Percentiles rank a stretch among this genome's conserved stretches.
phyloP scores from a whole-genome alignment of 1,140 invertebrate species.

The Bombus turneri region DNA sequence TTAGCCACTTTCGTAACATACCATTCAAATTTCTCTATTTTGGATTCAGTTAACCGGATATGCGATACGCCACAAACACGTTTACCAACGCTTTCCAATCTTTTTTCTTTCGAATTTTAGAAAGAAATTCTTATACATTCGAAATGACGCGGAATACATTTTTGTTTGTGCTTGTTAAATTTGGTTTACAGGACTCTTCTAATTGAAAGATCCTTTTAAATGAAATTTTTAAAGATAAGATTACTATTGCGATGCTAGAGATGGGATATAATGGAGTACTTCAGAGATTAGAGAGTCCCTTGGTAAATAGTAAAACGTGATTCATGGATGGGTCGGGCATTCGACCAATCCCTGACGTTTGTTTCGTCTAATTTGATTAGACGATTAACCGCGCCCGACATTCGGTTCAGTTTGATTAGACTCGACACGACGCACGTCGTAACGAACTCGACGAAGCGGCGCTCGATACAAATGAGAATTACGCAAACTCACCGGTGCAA shows the following conservation, averaged over 20 bases:
- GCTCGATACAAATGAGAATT: conserved; percentile 47
- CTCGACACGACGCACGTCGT: conserved; percentile 49
- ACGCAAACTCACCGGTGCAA: conserved; percentile 50
- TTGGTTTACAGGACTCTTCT: too few species aligned
- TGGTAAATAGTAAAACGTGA: conserved; percentile 48
- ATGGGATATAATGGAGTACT: not conserved
- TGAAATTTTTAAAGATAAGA: not conserved
- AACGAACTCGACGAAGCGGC: conserved; percentile 63
- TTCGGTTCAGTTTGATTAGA: conserved; percentile 63
- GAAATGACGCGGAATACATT: too few species aligned
- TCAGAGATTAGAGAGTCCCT: not conserved
- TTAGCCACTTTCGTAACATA: too few species aligned
- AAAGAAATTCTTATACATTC: too few species aligned
- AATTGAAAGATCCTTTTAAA: not conserved
- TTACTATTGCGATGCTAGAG: not conserved
- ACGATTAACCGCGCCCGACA: conserved; percentile 52
- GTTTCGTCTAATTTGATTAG: conserved; percentile 63
- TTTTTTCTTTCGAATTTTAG: too few species aligned
- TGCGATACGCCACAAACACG: too few species aligned
- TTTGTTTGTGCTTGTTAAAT: too few species aligned
- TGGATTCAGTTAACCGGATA: too few species aligned
- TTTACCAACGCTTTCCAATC: too few species aligned
- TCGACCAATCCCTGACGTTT: conserved; percentile 30
- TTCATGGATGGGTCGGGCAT: conserved; percentile 33
- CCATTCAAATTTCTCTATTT: too few species aligned